Conservation (phyloP, 2,797 vertebrate species). For the Arremon brunneinucha region DNA sequence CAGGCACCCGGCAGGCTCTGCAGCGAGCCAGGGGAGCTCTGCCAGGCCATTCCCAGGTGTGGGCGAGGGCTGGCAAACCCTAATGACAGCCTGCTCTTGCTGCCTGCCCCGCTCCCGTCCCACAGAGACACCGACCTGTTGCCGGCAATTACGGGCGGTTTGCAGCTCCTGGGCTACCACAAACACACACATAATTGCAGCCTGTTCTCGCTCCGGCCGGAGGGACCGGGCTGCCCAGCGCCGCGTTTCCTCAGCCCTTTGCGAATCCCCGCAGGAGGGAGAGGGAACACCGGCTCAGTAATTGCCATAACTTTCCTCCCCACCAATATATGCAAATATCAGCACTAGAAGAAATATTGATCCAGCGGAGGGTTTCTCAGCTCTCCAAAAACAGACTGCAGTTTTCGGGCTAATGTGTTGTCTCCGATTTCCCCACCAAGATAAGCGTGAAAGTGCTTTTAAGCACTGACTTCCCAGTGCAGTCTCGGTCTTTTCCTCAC, state of each 20-base stretch:
- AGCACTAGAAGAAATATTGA: not conserved
- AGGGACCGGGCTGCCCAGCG: not conserved
- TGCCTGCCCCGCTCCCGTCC: not conserved
- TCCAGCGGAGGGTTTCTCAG: not conserved
- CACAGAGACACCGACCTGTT: not conserved
- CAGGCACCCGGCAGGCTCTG: not conserved
- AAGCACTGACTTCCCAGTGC: not conserved
- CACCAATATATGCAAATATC: not conserved
- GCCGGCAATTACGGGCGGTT: constrained; percentile 22
- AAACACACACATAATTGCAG: not conserved
- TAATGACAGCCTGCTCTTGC: not conserved
- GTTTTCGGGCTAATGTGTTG: not conserved
- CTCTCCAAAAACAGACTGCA: not conserved
- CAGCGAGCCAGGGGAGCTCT: not conserved
- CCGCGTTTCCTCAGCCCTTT: not conserved
- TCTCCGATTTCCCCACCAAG: fast-evolving
- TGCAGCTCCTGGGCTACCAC: not conserved
- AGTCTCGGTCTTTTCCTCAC: not conserved
- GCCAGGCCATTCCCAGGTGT: not conserved
- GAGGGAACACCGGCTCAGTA: not conserved
- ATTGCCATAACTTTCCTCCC: not conserved
- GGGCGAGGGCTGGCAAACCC: not conserved
- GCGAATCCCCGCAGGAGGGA: not conserved
- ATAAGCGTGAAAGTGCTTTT: not conserved
- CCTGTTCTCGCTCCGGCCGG: not conserved